Evolutionary conservation across 1,140 invertebrate species (phyloP), one percentile per base, ranked within the genome.

Genomic region (Papilio aristodemus): DNA sequence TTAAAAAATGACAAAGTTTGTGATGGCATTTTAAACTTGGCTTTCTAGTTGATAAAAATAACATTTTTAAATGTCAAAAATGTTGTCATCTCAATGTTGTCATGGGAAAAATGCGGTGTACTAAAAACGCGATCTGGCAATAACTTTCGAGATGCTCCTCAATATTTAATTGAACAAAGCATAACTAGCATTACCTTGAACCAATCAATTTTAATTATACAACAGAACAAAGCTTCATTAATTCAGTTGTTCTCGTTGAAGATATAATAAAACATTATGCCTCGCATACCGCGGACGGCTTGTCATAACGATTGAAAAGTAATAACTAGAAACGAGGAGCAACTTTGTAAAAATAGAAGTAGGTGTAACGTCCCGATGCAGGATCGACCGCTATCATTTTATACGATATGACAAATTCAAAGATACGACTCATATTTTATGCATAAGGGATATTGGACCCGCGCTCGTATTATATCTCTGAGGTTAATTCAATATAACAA

Each of bases 391-490:
- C 46, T 73, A 80, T 80, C 76, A 75, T 78, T 79, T 77, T 71
- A 78, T 75, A 54, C 19, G 77, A 83, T 80, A 82, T 80, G 84
- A 85, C 83, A 87, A 86, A 86, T 87, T 86, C 82, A 85, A 81
- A 81, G 77, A 75, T 72, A 73, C 71, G 63, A 82, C 81, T 83
- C 80, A 87, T 87, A 86, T 87, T 85, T 87, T 85, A 87, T 86
- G 83, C 80, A 86, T 86, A 80, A 81, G 78, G 68, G 72, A 75
- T 81, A 71, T 78, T 75, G 74, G 69, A 81, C 74, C 60, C 74
- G 76, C 74, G 58, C 68, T 74, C 63, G 27, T 54, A 54, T 54
- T 54, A 22, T 54, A 19, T 25, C 46, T 8, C 43, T 9, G 17
- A 54, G 22, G 46, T 54, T 54, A 54, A 11, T 0, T 54, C 46